phyloP scores from a whole-genome alignment of 2,888 invertebrate species.

The Dioctria linearis region DNA sequence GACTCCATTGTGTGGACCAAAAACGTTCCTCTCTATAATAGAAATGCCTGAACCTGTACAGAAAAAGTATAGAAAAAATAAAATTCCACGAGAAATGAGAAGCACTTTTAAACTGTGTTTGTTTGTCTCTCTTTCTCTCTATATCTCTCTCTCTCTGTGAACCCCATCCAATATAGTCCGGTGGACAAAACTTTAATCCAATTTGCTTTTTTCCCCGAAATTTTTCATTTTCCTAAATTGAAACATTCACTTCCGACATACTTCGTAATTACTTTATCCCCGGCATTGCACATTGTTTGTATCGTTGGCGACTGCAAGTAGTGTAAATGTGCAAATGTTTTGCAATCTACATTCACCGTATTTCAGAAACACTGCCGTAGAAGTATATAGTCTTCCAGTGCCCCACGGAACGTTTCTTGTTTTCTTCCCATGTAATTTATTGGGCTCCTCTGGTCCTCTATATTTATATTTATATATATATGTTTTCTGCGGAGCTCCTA shows the following conservation, averaged over 20 bases:
- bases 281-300: slow-evolving; percentile 8
- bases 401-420: background rate
- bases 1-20: background rate
- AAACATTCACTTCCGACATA: slow-evolving; percentile 46
- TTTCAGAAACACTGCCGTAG: background rate
- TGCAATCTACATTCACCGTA: slow-evolving; percentile 9
- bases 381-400: background rate
- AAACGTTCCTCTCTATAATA: background rate
- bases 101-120: slow-evolving; percentile 27
- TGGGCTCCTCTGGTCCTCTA: background rate
- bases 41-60: slow-evolving; percentile 13
- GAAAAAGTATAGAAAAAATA: slow-evolving; percentile 1
- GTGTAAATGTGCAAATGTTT: slow-evolving; percentile 42
- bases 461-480: no score
- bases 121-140: no score
- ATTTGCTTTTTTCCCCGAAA: slow-evolving; percentile 28
- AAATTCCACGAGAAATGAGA: slow-evolving; percentile 20
- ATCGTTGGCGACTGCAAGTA: background rate
- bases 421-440: slow-evolving; percentile 35
- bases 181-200: slow-evolving; percentile 48
- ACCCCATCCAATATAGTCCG: background rate
- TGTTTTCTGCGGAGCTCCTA: background rate
- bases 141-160: no score
- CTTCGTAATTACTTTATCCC: slow-evolving; percentile 47
- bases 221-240: slow-evolving; percentile 49